phyloP scores from a whole-genome alignment of 37 sponge, comb jelly and placozoan genomes.

The Crambe crambe region DNA sequence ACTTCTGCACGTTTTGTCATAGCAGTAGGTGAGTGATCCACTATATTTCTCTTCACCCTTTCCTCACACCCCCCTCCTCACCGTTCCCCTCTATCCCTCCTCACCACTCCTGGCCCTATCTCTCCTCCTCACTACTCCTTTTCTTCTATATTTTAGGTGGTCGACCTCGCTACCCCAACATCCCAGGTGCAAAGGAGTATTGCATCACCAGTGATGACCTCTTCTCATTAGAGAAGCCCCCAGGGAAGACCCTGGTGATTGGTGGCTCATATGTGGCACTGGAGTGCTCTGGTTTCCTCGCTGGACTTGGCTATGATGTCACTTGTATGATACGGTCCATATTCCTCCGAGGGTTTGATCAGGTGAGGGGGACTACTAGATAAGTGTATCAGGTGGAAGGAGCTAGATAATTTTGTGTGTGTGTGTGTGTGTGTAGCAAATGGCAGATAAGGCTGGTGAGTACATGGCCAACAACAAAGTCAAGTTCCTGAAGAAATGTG shows the following conservation, averaged over 20 bases:
- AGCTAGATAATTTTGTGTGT: neutral
- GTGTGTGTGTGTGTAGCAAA: slow-evolving; percentile 57
- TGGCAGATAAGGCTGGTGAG: slow-evolving; percentile 85
- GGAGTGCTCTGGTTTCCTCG: slow-evolving; percentile 98
- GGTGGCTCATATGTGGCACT: slow-evolving; percentile 99
- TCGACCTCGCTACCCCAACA: slow-evolving; percentile 90
- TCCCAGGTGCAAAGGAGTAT: slow-evolving; percentile 95
- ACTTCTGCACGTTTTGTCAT: slow-evolving; percentile 83
- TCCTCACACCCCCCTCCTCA: neutral
- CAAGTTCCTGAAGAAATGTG: slow-evolving; percentile 74
- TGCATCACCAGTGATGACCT: slow-evolving; percentile 98
- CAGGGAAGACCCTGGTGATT: slow-evolving; percentile 94
- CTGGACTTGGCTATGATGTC: slow-evolving; percentile 87
- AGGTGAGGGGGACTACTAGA: too few species aligned
- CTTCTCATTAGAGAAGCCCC: slow-evolving; percentile 83
- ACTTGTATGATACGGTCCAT: slow-evolving; percentile 97
- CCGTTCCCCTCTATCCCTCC: neutral
- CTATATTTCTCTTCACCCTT: neutral
- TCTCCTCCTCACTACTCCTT: neutral
- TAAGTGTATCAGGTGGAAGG: neutral
- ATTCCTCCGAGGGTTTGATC: slow-evolving; percentile 95
- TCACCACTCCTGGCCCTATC: neutral
- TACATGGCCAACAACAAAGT: slow-evolving; percentile 84
- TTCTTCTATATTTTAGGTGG: slow-evolving; percentile 46
- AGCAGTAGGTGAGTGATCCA: slow-evolving; percentile 63